Percentiles rank a stretch among this genome's conserved stretches.
These are phyloP conservation scores for Phasia obesa DNA, from an alignment of 2,888 invertebrate species.

Conservation along the genomic window DNA sequence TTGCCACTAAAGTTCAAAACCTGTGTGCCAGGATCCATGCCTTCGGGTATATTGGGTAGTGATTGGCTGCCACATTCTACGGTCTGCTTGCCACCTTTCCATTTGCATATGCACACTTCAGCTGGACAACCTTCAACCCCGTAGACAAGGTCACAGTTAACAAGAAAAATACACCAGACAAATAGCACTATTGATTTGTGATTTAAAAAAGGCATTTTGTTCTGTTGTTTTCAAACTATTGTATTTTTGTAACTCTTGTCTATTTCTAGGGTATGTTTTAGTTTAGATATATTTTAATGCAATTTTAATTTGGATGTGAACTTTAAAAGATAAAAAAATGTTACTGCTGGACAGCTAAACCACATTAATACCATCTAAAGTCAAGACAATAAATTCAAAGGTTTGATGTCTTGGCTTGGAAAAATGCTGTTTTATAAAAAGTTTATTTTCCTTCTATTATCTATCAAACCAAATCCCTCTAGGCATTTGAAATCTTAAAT, in stretches of 20 bases:
- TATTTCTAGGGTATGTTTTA: not conserved
- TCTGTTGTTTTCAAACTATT: not conserved
- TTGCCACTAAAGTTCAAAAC: slow-evolving; percentile 93
- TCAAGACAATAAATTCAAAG: slow-evolving; percentile 34
- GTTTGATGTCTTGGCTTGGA: slow-evolving; percentile 4
- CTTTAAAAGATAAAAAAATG: slow-evolving; percentile 6
- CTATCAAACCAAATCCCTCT: slow-evolving; percentile 39
- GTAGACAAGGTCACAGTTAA: slow-evolving; percentile 28
- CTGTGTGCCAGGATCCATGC: slow-evolving; percentile 92
- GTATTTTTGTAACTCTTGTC: not conserved
- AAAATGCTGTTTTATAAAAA: slow-evolving; percentile 5
- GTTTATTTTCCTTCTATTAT: slow-evolving; percentile 12
- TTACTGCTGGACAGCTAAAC: not conserved
- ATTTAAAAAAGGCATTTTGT: slow-evolving; percentile 52
- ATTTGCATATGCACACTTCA: slow-evolving; percentile 91
- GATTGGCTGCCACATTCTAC: slow-evolving; percentile 93
- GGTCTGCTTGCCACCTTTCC: slow-evolving; percentile 96
- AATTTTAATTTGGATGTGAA: not conserved
- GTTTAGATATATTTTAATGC: not conserved
- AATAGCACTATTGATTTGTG: slow-evolving; percentile 35
- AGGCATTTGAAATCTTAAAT: slow-evolving; percentile 27
- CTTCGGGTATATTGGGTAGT: slow-evolving; percentile 89
- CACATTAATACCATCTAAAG: slow-evolving; percentile 51
- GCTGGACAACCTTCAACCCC: slow-evolving; percentile 85
- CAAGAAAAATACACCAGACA: slow-evolving; percentile 39